A percentile compares a stretch with the other conserved stretches of the same genome.
phyloP scores from a whole-genome alignment of 2,113 vertebrate species.

The Tautogolabrus adspersus region DNA sequence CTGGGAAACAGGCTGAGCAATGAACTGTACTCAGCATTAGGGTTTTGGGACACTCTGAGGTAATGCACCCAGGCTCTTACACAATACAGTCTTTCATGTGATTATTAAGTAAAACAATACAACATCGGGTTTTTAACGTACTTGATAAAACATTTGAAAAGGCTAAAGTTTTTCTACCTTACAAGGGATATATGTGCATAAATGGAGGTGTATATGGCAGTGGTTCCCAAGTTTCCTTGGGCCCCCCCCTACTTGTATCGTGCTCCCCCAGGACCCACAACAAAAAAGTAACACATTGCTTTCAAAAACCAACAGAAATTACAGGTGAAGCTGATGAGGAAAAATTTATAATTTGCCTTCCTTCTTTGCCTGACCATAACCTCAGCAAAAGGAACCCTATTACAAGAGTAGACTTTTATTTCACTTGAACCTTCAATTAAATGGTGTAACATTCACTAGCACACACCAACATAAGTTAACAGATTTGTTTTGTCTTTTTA shows the following conservation, averaged over 20 bases:
- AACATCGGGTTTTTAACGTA: not conserved
- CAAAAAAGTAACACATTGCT: no score
- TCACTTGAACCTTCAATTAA: not conserved
- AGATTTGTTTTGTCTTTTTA: not conserved
- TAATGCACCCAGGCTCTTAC: not conserved
- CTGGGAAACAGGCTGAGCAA: conserved; percentile 35
- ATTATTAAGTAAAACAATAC: not conserved
- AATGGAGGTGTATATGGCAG: no score
- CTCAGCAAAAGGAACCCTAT: not conserved
- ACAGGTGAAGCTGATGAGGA: no score
- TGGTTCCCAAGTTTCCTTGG: no score
- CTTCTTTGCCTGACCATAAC: no score
- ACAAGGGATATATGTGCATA: no score
- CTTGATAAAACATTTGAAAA: not conserved
- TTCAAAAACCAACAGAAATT: no score
- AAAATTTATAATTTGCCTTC: no score
- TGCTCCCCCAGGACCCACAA: no score
- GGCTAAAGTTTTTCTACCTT: no score
- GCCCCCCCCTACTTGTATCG: no score
- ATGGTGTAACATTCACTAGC: not conserved
- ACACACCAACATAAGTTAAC: not conserved
- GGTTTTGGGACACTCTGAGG: conserved; percentile 20
- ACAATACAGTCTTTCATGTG: not conserved
- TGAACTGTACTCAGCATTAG: conserved; percentile 34
- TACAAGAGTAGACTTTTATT: not conserved